These are phyloP conservation scores for Acanthaster planci DNA, from an alignment of 35 echinoderm and acorn worm genomes.

Conservation along the genomic window DNA sequence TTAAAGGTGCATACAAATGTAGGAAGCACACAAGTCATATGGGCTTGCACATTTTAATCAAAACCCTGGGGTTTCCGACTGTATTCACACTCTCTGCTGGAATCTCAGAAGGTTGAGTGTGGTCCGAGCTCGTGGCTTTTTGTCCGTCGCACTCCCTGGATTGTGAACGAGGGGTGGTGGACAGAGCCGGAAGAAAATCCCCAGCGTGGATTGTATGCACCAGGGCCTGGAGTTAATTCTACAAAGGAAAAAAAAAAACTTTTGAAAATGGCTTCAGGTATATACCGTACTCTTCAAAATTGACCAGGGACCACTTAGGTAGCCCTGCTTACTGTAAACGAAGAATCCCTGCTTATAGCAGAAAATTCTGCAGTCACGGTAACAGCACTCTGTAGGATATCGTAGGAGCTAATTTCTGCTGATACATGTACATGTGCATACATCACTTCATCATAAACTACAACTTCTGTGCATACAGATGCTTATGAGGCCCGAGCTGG, in stretches of 20 bases:
- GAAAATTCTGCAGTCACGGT: neutral
- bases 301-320: neutral
- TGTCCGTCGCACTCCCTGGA: constrained; percentile 70
- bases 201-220: constrained; percentile 66
- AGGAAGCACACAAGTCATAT: no score
- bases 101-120: constrained; percentile 77
- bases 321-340: neutral
- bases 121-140: constrained; percentile 92
- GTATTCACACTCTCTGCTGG: no score
- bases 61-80: no score
- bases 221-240: constrained; percentile 80
- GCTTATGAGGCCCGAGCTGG: no score
- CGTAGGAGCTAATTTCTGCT: no score
- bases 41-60: no score
- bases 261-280: neutral
- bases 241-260: constrained; percentile 29
- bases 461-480: no score
- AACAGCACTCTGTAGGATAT: no score
- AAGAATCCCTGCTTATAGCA: neutral
- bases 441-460: no score
- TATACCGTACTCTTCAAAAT: neutral
- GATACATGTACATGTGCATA: no score
- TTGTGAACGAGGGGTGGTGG: constrained; percentile 93
- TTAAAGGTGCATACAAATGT: no score
- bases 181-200: constrained; percentile 48